A percentile compares a stretch with the other conserved stretches of the same genome.
phyloP scores from a whole-genome alignment of 64 coral and sea anemone species.

The Dendrophyllia cribrosa region DNA sequence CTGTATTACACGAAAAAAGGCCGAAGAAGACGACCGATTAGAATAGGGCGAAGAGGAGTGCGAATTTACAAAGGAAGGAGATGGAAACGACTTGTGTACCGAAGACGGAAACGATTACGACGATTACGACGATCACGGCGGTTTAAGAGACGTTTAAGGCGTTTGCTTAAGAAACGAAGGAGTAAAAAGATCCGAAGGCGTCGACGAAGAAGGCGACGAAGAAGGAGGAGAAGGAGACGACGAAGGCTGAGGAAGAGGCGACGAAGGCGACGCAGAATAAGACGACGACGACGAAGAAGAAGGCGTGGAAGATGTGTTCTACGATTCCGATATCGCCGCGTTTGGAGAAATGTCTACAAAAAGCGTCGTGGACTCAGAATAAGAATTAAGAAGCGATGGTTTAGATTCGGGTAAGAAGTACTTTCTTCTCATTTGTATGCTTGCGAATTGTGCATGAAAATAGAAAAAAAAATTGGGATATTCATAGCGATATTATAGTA shows the following conservation, averaged over 20 bases:
- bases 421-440: too few relatives aligned
- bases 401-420: background rate
- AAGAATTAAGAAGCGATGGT: background rate
- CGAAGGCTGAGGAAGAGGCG: conserved; percentile 6
- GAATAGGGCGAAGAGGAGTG: background rate
- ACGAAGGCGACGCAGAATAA: background rate
- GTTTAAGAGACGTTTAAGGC: background rate
- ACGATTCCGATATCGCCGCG: background rate
- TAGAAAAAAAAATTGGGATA: too few relatives aligned
- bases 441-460: too few relatives aligned
- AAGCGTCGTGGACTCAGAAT: background rate
- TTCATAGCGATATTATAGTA: too few relatives aligned
- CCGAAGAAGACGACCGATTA: background rate
- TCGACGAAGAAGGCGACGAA: conserved; percentile 2
- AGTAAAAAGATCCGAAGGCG: background rate
- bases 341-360: conserved; percentile 8
- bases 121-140: background rate
- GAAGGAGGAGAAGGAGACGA: background rate
- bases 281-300: background rate
- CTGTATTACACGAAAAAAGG: background rate
- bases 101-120: background rate
- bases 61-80: background rate
- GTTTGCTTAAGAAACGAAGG: background rate
- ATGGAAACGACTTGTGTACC: background rate
- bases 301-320: conserved; percentile 18